Evolutionary conservation across 2,888 invertebrate genomes (phyloP).

Genomic region (Iphiclides podalirius): DNA sequence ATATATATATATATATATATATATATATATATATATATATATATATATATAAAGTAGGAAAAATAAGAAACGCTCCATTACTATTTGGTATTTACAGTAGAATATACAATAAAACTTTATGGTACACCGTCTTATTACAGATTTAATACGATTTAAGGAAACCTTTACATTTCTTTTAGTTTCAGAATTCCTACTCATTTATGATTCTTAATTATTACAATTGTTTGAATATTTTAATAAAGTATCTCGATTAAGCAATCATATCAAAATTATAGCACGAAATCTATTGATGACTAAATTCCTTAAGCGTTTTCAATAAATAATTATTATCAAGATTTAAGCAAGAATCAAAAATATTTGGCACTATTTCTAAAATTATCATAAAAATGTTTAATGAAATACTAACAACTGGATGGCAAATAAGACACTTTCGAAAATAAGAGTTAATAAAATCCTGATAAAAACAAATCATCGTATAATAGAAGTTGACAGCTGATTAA

Average conservation of each 20-base stretch:
- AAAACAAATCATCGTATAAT: constrained; percentile 32
- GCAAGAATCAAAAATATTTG: constrained; percentile 50
- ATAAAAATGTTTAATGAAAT: constrained; percentile 46
- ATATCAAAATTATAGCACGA: constrained; percentile 3
- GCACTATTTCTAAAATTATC: constrained; percentile 54
- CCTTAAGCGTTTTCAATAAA: constrained; percentile 37
- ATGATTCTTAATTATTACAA: constrained; percentile 1
- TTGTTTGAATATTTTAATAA: background rate
- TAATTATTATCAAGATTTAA: background rate
- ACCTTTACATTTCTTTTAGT: constrained; percentile 7
- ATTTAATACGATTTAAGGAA: background rate
- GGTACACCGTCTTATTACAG: background rate
- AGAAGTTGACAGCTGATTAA: constrained; percentile 62
- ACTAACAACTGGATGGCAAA: constrained; percentile 45
- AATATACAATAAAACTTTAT: constrained; percentile 11
- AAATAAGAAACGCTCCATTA: constrained; percentile 10
- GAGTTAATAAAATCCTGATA: constrained; percentile 40
- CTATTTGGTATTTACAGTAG: constrained; percentile 10
- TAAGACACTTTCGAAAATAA: constrained; percentile 35
- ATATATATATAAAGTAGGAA: constrained; percentile 5
- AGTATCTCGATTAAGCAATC: constrained; percentile 1
- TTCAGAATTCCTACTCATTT: constrained; percentile 13
- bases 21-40: background rate
- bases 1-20: background rate
- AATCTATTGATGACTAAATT: constrained; percentile 35